A percentile compares a stretch with the other conserved stretches of the same genome.
phyloP scores from a whole-genome alignment of 2,113 vertebrate species.

The Hydropotes inermis region DNA sequence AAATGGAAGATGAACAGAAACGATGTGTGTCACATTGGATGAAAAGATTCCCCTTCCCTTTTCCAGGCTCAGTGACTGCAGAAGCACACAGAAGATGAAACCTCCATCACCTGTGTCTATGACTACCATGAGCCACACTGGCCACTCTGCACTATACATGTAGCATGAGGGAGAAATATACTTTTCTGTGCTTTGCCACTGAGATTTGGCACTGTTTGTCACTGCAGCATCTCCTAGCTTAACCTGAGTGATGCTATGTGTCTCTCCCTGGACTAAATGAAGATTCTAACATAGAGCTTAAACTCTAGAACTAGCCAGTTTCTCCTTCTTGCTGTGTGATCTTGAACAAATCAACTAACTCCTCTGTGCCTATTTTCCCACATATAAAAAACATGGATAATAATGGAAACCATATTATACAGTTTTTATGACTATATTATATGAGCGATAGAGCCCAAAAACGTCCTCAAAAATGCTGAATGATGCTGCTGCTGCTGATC shows the following conservation, averaged over 20 bases:
- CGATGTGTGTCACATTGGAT: too few species aligned
- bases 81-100: not conserved
- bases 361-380: not conserved
- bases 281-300: not conserved
- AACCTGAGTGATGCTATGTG: not conserved
- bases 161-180: not conserved
- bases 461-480: not conserved
- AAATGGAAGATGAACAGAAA: not conserved
- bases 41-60: not conserved
- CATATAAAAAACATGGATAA: not conserved
- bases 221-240: not conserved
- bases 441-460: not conserved
- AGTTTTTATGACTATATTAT: not conserved
- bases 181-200: not conserved
- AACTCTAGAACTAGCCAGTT: not conserved
- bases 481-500: not conserved
- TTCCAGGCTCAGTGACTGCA: not conserved
- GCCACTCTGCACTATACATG: not conserved
- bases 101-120: not conserved
- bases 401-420: not conserved
- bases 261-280: not conserved
- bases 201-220: not conserved
- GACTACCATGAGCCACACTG: too few species aligned
- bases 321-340: not conserved
- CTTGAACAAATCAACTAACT: not conserved